phyloP scores from a whole-genome alignment of 2,113 vertebrate genomes.

The Erpornis zantholeuca region DNA sequence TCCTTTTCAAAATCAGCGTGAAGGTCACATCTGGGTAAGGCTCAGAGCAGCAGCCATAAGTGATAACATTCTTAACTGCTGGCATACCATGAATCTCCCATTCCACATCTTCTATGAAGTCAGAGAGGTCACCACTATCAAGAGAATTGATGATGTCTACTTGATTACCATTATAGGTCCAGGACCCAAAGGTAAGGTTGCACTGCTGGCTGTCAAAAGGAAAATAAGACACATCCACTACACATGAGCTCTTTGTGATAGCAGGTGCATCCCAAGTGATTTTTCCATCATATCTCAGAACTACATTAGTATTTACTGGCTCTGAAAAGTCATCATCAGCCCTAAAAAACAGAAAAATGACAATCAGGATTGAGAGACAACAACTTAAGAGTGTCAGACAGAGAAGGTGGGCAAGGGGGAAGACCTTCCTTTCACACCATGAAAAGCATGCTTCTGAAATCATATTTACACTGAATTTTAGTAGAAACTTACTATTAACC shows the following conservation, averaged over 20 bases:
- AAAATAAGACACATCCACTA: conserved; percentile 95
- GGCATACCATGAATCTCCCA: conserved; percentile 98
- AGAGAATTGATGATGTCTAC: conserved; percentile 90
- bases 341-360: conserved; percentile 65
- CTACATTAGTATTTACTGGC: conserved; percentile 90
- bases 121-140: conserved; percentile 90
- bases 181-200: conserved; percentile 96
- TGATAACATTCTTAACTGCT: conserved; percentile 88
- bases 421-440: neutral
- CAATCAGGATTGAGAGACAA: neutral
- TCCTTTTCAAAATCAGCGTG: conserved; percentile 91
- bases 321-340: conserved; percentile 92
- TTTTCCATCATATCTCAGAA: conserved; percentile 90
- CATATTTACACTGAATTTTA: neutral
- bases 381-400: neutral
- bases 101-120: conserved; percentile 96
- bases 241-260: conserved; percentile 96
- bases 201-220: conserved; percentile 95
- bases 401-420: neutral
- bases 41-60: conserved; percentile 96
- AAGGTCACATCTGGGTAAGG: conserved; percentile 97
- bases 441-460: neutral
- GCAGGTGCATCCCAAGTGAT: conserved; percentile 95
- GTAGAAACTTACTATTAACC: neutral
- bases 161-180: conserved; percentile 99